Conservation (phyloP, 2,888 invertebrate genomes). For the Andrena flavipes region DNA sequence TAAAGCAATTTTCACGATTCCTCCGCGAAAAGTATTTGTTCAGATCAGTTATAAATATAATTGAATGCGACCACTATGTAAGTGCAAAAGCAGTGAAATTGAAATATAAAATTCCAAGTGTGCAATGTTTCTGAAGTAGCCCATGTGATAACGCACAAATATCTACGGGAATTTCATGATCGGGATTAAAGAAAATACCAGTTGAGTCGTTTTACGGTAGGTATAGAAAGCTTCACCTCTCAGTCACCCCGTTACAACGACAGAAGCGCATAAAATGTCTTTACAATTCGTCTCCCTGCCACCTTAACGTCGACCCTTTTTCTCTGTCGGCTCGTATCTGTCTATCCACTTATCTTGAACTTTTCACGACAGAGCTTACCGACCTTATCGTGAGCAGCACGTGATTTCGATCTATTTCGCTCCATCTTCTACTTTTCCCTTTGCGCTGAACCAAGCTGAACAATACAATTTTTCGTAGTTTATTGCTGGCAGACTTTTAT, state of each 20-base stretch:
- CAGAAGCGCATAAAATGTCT: slow-evolving; percentile 47
- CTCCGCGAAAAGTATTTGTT: too few relatives aligned
- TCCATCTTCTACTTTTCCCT: neutral
- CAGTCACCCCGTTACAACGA: slow-evolving; percentile 16
- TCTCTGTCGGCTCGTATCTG: slow-evolving; percentile 43
- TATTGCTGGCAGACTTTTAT: too few relatives aligned
- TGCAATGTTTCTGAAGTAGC: neutral
- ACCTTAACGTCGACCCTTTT: slow-evolving; percentile 45
- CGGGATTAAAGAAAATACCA: slow-evolving; percentile 38
- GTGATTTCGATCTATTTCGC: slow-evolving; percentile 10
- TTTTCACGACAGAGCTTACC: slow-evolving; percentile 51
- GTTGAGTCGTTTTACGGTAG: slow-evolving; percentile 13
- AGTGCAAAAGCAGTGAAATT: neutral
- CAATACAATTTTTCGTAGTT: too few relatives aligned
- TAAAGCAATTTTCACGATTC: too few relatives aligned
- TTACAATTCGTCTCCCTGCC: slow-evolving; percentile 51
- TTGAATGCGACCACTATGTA: too few relatives aligned
- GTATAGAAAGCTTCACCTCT: slow-evolving; percentile 33
- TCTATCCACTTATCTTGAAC: slow-evolving; percentile 57
- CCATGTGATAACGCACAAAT: slow-evolving; percentile 12
- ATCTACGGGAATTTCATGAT: slow-evolving; percentile 14
- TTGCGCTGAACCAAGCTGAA: neutral
- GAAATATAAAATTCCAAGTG: neutral
- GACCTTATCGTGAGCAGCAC: slow-evolving; percentile 17
- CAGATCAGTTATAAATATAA: too few relatives aligned